phyloP scores from a whole-genome alignment of 1,140 invertebrate genomes.

The Aporrectodea caliginosa region DNA sequence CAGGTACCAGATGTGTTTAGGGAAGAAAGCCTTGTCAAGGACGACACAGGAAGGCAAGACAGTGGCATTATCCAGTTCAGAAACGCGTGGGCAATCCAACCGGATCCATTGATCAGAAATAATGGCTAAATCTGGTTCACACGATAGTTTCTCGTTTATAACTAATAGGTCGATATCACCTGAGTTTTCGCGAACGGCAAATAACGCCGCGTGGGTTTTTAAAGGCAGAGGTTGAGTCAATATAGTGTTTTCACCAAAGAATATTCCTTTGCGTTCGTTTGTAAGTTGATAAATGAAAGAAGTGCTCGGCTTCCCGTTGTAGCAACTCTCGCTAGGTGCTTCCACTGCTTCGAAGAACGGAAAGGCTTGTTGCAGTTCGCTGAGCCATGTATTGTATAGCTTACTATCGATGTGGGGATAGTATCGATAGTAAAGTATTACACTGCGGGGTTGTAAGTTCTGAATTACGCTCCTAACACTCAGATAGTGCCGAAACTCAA shows the following conservation, averaged over 20 bases:
- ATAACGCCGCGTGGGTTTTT: background rate
- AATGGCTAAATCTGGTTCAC: too few species aligned
- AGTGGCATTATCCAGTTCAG: too few species aligned
- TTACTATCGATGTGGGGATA: conserved; percentile 22
- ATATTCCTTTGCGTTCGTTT: conserved; percentile 20
- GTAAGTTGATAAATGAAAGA: background rate
- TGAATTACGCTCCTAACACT: conserved; percentile 29
- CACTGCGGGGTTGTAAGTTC: conserved; percentile 17
- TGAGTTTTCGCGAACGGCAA: background rate
- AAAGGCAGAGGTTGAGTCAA: conserved; percentile 7
- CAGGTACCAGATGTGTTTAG: conserved; percentile 31
- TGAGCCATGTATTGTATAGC: conserved; percentile 31
- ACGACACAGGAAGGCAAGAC: too few species aligned
- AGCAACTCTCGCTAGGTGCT: background rate
- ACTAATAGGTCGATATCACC: conserved; percentile 5
- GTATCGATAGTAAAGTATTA: conserved; percentile 23
- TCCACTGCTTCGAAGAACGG: conserved; percentile 26
- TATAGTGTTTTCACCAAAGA: conserved; percentile 24
- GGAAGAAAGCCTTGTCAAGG: conserved; percentile 16
- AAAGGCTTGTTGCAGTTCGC: conserved; percentile 18
- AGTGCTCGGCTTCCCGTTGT: background rate
- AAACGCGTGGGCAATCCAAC: too few species aligned
- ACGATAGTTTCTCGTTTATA: background rate
- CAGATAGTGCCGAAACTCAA: conserved; percentile 29
- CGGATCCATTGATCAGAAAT: too few species aligned